Evolutionary conservation across 1,140 invertebrate genomes (phyloP).

Genomic region (Brachionus asplanchnoidis): DNA sequence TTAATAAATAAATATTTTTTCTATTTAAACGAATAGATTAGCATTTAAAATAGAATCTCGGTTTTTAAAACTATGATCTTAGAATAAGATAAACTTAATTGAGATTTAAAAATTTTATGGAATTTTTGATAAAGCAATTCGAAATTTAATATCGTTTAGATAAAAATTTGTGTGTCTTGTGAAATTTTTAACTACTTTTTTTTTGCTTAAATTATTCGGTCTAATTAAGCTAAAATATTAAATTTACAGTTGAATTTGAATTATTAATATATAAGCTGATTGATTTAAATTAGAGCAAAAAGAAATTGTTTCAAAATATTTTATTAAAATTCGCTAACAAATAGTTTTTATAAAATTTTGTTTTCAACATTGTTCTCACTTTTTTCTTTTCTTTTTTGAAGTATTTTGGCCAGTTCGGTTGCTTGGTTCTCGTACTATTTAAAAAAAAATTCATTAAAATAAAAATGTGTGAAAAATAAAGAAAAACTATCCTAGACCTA

Average conservation of each 20-base stretch:
- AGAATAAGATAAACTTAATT: background rate
- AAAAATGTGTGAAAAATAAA: background rate
- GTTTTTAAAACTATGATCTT: background rate
- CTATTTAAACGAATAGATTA: background rate
- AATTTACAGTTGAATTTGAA: background rate
- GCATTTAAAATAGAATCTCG: background rate
- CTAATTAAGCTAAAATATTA: background rate
- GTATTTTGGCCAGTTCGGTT: background rate
- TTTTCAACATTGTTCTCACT: background rate
- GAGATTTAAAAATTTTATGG: background rate
- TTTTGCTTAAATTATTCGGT: background rate
- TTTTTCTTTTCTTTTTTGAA: constrained; percentile 21
- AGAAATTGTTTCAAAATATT: background rate
- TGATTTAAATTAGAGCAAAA: background rate
- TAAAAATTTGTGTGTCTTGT: background rate
- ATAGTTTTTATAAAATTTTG: background rate
- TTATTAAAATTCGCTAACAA: background rate
- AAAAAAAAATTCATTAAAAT: background rate
- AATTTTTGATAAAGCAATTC: background rate
- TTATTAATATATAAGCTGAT: background rate
- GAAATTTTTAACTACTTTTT: background rate
- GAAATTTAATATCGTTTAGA: background rate
- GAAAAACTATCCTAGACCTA: too few relatives aligned
- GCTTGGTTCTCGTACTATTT: background rate
- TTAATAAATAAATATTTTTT: background rate